These are phyloP conservation scores for Phyllopteryx taeniolatus DNA, from an alignment of 2,113 vertebrate species.

Conservation along the genomic window DNA sequence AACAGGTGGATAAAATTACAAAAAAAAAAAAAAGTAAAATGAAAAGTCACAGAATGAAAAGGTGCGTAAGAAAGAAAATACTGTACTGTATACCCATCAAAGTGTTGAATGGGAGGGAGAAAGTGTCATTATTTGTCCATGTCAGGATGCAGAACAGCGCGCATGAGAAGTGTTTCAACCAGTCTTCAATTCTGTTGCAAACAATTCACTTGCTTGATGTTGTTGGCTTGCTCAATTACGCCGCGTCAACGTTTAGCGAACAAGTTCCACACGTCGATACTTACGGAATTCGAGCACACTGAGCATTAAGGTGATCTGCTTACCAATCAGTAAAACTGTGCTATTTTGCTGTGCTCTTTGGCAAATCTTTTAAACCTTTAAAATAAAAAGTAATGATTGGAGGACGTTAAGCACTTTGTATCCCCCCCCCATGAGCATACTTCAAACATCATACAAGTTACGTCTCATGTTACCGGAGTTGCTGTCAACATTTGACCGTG, in stretches of 20 bases:
- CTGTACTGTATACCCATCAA: background rate
- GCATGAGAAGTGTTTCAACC: background rate
- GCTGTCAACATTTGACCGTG: background rate
- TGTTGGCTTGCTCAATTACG: background rate
- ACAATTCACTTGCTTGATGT: background rate
- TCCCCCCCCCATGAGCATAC: background rate
- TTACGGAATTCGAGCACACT: background rate
- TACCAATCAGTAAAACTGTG: background rate
- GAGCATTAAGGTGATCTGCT: background rate
- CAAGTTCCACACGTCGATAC: background rate
- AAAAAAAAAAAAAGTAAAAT: background rate
- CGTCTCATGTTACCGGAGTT: background rate
- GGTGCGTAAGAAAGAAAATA: slow-evolving; percentile 16
- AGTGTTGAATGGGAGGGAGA: slow-evolving; percentile 32
- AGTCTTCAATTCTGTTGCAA: background rate
- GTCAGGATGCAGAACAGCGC: background rate
- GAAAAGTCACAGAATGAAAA: slow-evolving; percentile 18
- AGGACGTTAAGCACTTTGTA: background rate
- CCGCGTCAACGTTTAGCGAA: background rate
- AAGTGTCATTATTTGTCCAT: slow-evolving; percentile 15
- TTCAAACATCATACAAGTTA: background rate
- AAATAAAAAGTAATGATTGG: background rate
- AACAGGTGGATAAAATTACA: slow-evolving; percentile 10
- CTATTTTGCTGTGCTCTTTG: background rate
- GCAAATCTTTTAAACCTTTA: background rate